Percentiles rank a stretch among this genome's conserved stretches.
Conservation (phyloP, 2,797 vertebrate species). For the Enteromius treurensis region DNA sequence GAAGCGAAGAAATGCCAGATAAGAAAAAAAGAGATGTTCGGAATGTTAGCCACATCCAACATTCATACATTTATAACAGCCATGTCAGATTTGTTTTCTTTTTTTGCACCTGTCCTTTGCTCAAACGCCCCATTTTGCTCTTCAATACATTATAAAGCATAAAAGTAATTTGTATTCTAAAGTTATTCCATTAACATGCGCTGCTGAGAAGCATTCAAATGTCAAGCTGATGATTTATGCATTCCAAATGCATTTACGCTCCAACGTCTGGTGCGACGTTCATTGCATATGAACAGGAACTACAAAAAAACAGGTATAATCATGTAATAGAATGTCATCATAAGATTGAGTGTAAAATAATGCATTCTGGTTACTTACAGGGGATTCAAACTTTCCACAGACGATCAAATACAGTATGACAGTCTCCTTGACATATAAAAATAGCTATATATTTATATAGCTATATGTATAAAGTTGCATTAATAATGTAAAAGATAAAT, state of each 20-base stretch:
- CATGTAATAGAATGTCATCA: slow-evolving; percentile 34
- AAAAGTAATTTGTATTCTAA: slow-evolving; percentile 28
- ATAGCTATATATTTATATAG: background rate
- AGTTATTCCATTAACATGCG: slow-evolving; percentile 43
- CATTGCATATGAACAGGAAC: slow-evolving; percentile 43
- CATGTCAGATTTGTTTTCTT: slow-evolving; percentile 12
- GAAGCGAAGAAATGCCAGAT: background rate
- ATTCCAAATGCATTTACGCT: slow-evolving; percentile 37
- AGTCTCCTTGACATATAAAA: background rate
- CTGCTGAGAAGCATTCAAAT: slow-evolving; percentile 44
- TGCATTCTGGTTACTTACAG: background rate
- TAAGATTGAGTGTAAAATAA: slow-evolving; percentile 26
- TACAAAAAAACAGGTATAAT: slow-evolving; percentile 37
- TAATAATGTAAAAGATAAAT: background rate
- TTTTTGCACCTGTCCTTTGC: slow-evolving; percentile 1
- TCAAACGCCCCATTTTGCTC: background rate
- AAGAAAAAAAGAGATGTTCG: background rate
- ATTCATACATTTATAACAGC: slow-evolving; percentile 21
- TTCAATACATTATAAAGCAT: slow-evolving; percentile 33
- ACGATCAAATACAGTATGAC: background rate
- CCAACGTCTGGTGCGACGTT: slow-evolving; percentile 28
- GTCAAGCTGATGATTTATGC: slow-evolving; percentile 47
- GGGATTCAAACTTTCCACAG: background rate
- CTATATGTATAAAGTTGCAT: too few species aligned
- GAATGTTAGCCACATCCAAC: background rate